A percentile compares a stretch with the other conserved stretches of the same genome.
These are phyloP conservation scores for Liposcelis brunnea DNA, from an alignment of 2,888 invertebrate species.

Conservation along the genomic window DNA sequence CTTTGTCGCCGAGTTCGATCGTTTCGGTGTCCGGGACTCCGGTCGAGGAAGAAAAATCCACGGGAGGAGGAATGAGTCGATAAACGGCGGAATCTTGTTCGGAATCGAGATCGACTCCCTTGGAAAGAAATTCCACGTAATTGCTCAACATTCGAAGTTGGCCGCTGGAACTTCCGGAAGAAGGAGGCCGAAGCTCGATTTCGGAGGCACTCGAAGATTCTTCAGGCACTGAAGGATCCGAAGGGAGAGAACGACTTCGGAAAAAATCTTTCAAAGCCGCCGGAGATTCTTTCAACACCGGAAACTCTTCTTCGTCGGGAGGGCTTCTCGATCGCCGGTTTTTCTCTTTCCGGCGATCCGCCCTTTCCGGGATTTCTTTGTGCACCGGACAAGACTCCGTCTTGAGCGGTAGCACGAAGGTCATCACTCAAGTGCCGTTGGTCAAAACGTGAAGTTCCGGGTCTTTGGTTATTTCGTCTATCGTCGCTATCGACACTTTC, in stretches of 20 bases:
- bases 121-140: constrained; percentile 4
- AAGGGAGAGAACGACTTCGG: too few relatives aligned
- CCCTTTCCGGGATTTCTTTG: too few relatives aligned
- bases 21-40: neutral
- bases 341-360: too few relatives aligned
- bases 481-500: constrained; percentile 19
- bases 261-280: neutral
- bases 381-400: constrained; percentile 11
- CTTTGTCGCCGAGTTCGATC: neutral
- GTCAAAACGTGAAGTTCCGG: constrained; percentile 19
- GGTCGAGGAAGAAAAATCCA: neutral
- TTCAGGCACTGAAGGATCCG: too few relatives aligned
- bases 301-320: constrained; percentile 3
- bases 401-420: constrained; percentile 15
- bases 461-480: constrained; percentile 21
- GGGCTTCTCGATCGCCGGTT: neutral
- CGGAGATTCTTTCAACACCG: neutral
- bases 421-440: constrained; percentile 19
- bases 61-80: constrained; percentile 4
- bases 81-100: neutral
- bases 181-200: too few relatives aligned
- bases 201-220: too few relatives aligned
- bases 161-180: neutral
- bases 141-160: constrained; percentile 3
- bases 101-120: neutral